phyloP scores from a whole-genome alignment of 2,113 vertebrate genomes.

The Xenus cinereus region DNA sequence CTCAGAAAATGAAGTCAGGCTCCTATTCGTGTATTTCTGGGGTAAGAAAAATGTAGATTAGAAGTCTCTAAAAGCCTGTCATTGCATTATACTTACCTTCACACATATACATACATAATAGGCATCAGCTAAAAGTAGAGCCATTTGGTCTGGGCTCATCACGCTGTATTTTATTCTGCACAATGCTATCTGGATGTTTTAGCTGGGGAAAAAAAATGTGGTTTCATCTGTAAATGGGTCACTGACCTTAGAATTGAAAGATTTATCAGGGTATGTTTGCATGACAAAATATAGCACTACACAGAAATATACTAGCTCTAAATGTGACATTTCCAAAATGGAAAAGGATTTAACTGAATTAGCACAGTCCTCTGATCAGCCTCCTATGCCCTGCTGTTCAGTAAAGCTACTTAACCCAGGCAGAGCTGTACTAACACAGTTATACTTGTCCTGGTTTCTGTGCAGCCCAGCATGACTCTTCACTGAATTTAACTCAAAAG shows the following conservation, averaged over 20 bases:
- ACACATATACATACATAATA: not conserved
- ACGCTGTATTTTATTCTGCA: not conserved
- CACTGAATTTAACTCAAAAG: slow-evolving; percentile 25
- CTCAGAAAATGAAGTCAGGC: slow-evolving; percentile 11
- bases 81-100: not conserved
- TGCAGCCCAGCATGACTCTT: slow-evolving; percentile 12
- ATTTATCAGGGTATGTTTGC: slow-evolving; percentile 47
- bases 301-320: not conserved
- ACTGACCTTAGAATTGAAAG: slow-evolving; percentile 33
- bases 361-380: slow-evolving; percentile 61
- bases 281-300: slow-evolving; percentile 37
- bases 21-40: not conserved
- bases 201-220: not conserved
- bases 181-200: slow-evolving; percentile 4
- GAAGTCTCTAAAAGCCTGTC: slow-evolving; percentile 21
- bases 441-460: slow-evolving; percentile 38
- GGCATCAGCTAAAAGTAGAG: not conserved
- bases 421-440: slow-evolving; percentile 47
- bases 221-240: slow-evolving; percentile 32
- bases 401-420: slow-evolving; percentile 59
- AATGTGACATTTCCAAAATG: slow-evolving; percentile 60
- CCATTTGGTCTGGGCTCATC: slow-evolving; percentile 1
- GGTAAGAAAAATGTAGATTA: slow-evolving; percentile 13
- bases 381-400: slow-evolving; percentile 58
- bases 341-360: slow-evolving; percentile 67